Percentiles rank a stretch among this genome's conserved stretches.
Conservation (phyloP, 2,113 vertebrate genomes). For the Mungos mungo region DNA sequence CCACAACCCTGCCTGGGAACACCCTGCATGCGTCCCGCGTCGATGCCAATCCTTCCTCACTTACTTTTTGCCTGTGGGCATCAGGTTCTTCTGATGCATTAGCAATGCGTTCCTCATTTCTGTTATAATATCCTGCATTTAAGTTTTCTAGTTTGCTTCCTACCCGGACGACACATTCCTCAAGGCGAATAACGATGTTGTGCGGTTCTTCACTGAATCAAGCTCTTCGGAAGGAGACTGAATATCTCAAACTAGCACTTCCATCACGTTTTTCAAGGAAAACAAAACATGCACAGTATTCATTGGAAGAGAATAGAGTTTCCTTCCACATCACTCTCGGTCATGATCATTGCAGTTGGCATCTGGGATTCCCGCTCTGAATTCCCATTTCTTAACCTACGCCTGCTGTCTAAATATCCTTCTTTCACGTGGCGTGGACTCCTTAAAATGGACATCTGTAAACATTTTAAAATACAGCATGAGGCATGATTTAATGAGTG, state of each 20-base stretch:
- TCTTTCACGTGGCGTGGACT: neutral
- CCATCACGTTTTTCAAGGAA: neutral
- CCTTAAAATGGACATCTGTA: neutral
- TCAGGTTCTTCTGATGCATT: neutral
- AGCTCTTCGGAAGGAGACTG: neutral
- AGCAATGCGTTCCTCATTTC: neutral
- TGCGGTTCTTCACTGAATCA: neutral
- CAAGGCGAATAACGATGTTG: accelerated
- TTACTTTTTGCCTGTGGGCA: neutral
- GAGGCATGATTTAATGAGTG: neutral
- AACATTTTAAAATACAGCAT: neutral
- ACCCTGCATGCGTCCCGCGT: neutral
- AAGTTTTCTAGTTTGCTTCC: neutral
- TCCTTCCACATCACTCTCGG: neutral
- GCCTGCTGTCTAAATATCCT: neutral
- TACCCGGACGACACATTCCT: neutral
- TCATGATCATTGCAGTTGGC: accelerated
- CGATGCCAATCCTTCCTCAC: neutral
- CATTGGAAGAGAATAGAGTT: neutral
- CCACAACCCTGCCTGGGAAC: neutral
- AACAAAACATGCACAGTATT: neutral
- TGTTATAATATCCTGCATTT: neutral
- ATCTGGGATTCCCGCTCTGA: neutral
- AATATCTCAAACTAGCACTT: neutral
- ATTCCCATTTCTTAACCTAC: neutral